Evolutionary conservation across 2,797 vertebrate genomes (phyloP).

Genomic region (Silurus lanzhouensis): DNA sequence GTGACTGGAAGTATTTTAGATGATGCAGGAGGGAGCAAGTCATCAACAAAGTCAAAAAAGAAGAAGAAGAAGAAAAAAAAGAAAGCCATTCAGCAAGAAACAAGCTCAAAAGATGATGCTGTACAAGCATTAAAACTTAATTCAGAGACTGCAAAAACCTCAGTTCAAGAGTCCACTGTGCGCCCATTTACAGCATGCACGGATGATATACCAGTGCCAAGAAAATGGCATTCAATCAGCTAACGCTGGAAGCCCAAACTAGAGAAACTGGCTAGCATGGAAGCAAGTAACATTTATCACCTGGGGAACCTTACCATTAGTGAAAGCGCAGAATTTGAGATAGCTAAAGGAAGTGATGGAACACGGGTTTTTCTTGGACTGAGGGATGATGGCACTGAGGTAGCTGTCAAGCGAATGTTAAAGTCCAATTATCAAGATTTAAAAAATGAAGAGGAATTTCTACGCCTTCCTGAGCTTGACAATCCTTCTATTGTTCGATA

Average conservation of each 20-base stretch:
- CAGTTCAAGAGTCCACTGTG: slow-evolving; percentile 43
- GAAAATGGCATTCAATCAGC: slow-evolving; percentile 53
- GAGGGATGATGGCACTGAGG: slow-evolving; percentile 68
- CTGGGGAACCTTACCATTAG: slow-evolving; percentile 57
- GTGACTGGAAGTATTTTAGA: not conserved
- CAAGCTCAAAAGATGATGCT: not conserved
- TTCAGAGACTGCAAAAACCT: not conserved
- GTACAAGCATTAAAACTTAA: not conserved
- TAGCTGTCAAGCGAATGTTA: slow-evolving; percentile 69
- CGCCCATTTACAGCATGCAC: fast-evolving
- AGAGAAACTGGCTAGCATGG: slow-evolving; percentile 44
- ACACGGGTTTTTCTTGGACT: slow-evolving; percentile 69
- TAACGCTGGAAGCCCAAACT: slow-evolving; percentile 59
- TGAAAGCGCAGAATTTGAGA: slow-evolving; percentile 54
- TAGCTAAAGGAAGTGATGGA: slow-evolving; percentile 68
- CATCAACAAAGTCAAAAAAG: slow-evolving; percentile 21
- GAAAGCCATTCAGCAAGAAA: slow-evolving; percentile 6
- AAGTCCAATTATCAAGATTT: slow-evolving; percentile 59
- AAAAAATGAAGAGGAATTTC: slow-evolving; percentile 63
- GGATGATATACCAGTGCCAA: not conserved
- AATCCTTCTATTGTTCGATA: slow-evolving; percentile 64
- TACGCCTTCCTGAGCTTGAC: slow-evolving; percentile 62
- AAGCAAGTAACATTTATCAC: slow-evolving; percentile 42
- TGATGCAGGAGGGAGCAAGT: not conserved
- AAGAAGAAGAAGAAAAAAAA: slow-evolving; percentile 44